Evolutionary conservation across 2,797 vertebrate genomes (phyloP), one percentile per base, ranked within the genome.

Genomic region (Geotrypetes seraphini): DNA sequence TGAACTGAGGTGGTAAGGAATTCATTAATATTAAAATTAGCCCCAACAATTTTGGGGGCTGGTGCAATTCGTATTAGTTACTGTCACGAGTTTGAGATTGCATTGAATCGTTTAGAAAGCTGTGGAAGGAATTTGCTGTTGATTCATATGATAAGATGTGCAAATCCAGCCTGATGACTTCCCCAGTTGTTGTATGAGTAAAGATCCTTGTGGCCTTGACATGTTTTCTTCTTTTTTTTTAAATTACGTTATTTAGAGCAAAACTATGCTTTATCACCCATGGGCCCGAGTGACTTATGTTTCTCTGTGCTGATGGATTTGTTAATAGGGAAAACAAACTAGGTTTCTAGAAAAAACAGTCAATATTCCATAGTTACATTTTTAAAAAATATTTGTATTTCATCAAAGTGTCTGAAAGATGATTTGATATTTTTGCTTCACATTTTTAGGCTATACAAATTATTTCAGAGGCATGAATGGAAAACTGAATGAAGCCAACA

Each of bases 11-110:
- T 95, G 87, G 87, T 90, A 90, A 90, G 90, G 85, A 91, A 92
- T 83, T 89, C 89, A 98, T 97, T 93, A 96, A 96, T 97, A 98
- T 97, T 97, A 95, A 97, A 94, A 96, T 91, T 88, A 85, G 87
- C 89, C 86, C 85, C 84, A 88, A 87, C 83, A 85, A 85, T 79
- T 86, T 85, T 88, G 68, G 22, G 68, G 72, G 78, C 73, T 78
- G 78, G 59, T 84, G 64, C 78, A 79, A 80, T 88, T 86, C 83
- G 74, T 87, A 85, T 88, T 77, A 76, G 78, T 87, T 85, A 84
- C 88, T 85, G 83, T 88, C 82, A 80, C 75, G 79, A 64, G 74
- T 79, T 76, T 81, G 76, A 85, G 86, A 84, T 75, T 69, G 73
- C 71, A 69, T 57, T 74, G 74, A 80, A 84, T 81, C 70, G 71